Conservation (phyloP, 2,113 vertebrate species). For the Rhinolophus ferrumequinum region DNA sequence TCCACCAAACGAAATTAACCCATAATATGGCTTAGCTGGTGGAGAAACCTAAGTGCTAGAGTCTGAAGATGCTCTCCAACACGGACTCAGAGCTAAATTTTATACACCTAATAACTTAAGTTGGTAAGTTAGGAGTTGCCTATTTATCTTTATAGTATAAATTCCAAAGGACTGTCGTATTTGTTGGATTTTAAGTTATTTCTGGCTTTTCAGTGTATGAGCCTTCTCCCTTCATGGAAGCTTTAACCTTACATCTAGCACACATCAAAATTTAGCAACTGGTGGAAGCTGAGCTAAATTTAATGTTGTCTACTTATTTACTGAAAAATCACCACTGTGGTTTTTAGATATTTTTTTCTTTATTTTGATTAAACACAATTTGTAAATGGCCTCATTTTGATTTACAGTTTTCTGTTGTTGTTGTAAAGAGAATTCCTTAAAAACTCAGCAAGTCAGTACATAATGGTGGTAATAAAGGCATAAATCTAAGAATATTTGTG, state of each 20-base stretch:
- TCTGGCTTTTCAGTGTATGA: not conserved
- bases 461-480: not conserved
- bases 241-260: not conserved
- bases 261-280: not conserved
- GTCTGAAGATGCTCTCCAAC: not conserved
- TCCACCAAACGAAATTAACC: not conserved
- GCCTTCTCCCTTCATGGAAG: not conserved
- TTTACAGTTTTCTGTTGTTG: conserved; percentile 22
- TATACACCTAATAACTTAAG: not conserved
- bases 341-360: not conserved
- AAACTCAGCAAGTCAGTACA: not conserved
- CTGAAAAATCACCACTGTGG: conserved; percentile 18
- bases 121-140: not conserved
- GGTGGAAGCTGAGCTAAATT: not conserved
- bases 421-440: conserved; percentile 40
- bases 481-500: not conserved
- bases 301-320: conserved; percentile 9
- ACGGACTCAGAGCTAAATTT: not conserved
- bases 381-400: conserved; percentile 19
- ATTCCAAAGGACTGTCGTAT: not conserved
- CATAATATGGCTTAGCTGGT: not conserved
- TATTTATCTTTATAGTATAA: not conserved
- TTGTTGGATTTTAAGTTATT: conserved; percentile 8
- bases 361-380: conserved; percentile 47
- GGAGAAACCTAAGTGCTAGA: not conserved